Base-by-base conservation (phyloP, 2,888 invertebrate species). In the Apamea sordens region DNA sequence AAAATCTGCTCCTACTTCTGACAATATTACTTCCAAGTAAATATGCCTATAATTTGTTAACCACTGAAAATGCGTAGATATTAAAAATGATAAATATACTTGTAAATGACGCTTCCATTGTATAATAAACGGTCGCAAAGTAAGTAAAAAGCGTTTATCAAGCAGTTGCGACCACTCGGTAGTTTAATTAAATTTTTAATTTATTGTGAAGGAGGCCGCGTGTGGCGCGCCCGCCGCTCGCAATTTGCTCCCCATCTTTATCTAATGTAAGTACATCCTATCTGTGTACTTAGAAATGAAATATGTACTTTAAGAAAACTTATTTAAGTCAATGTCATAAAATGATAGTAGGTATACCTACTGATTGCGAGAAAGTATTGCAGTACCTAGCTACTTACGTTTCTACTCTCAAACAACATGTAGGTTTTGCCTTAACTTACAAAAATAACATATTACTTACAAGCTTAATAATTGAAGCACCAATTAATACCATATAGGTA, bases 101-200 rank as follows among this genome's bases (percentile, higher is more conserved):
- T 87, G 82, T 80, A 83, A 88, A 84, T 82, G 83, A 75, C 88
- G 59, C 85, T 80, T 80, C 85, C 82, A 88, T 83, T 88, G 85
- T 89, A 88, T 89, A 92, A 92, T 91, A 90, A 92, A 93, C 92
- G 92, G 91, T 91, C 92, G 91, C 89, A 90, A 92, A 91, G 92
- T 89, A 90, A 93, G 92, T 91, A 93, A 93, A 93, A 93, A 93
- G 89, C 93, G 92, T 95, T 95, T 94, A 95, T 95, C 94, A 95
- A 94, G 94, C 94, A 93, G 92, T 93, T 92, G 93, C 92, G 92
- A 93, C 93, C 93, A 93, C 93, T 93, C 92, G 92, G 92, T 93
- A 94, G 92, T 95, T 95, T 95, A 95, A 95, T 95, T 95, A 95
- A 95, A 95, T 93, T 95, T 95, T 95, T 94, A 95, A 95, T 95